These are phyloP conservation scores for Stegophylla sp. DNA, from an alignment of 2,888 invertebrate genomes.

Conservation along the genomic window DNA sequence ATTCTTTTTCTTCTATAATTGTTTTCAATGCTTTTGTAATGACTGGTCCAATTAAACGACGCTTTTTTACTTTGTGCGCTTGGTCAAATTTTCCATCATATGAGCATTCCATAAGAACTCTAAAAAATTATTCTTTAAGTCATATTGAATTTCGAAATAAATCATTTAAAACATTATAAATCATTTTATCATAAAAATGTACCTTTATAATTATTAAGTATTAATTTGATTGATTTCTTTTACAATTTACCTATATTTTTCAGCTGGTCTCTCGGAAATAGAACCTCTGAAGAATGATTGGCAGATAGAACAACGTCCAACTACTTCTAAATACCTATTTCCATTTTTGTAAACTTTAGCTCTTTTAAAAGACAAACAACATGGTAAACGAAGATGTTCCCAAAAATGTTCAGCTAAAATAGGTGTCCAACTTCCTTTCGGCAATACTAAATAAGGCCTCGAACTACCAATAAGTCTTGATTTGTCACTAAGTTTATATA, in stretches of 20 bases:
- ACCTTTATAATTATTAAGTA: not conserved
- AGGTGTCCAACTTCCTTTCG: slow-evolving; percentile 1
- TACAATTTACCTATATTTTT: not conserved
- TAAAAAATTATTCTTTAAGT: not conserved
- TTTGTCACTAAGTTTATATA: not conserved
- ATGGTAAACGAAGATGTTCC: not conserved
- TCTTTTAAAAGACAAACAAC: not conserved
- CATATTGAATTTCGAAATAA: no score
- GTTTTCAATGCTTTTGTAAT: not conserved
- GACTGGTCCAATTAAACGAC: not conserved
- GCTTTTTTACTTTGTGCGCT: not conserved
- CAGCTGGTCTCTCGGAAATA: not conserved
- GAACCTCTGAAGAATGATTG: not conserved
- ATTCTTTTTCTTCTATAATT: not conserved
- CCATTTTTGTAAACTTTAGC: not conserved
- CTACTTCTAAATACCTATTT: not conserved
- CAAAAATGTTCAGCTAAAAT: not conserved
- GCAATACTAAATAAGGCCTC: not conserved
- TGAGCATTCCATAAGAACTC: slow-evolving; percentile 4
- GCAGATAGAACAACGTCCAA: not conserved
- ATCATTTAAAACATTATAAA: not conserved
- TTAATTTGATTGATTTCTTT: no score
- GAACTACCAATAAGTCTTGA: not conserved
- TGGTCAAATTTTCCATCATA: not conserved
- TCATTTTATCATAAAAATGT: not conserved